Conservation (phyloP, 2,797 vertebrate genomes). For the Saxicola maurus region DNA sequence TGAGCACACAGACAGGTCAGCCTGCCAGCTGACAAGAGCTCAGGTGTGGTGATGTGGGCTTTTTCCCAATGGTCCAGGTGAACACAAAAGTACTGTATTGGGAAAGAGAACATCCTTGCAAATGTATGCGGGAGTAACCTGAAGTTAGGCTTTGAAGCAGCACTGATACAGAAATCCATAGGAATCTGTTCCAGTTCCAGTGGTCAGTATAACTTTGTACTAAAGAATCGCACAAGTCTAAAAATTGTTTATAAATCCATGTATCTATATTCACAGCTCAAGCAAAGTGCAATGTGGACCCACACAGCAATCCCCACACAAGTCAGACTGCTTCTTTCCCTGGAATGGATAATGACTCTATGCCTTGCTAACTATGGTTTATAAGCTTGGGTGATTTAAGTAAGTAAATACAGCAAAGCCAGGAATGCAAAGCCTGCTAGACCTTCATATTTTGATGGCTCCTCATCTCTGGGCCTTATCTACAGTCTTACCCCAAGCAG, state of each 20-base stretch:
- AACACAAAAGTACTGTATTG: not conserved
- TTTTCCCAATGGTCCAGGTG: not conserved
- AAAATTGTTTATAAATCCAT: not conserved
- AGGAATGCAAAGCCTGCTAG: constrained; percentile 72
- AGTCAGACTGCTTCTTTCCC: not conserved
- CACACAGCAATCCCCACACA: not conserved
- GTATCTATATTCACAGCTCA: not conserved
- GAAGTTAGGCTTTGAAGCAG: not conserved
- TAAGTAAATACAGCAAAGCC: constrained; percentile 53
- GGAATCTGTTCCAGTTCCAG: not conserved
- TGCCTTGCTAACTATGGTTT: not conserved
- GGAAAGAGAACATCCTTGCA: not conserved
- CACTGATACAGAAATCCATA: not conserved
- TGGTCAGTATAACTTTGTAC: not conserved
- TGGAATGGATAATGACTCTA: not conserved
- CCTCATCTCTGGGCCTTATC: constrained; percentile 74
- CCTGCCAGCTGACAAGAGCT: not conserved
- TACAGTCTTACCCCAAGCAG: constrained; percentile 52
- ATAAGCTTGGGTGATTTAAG: constrained; percentile 10
- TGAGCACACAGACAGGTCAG: not conserved
- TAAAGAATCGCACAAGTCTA: rapidly evolving
- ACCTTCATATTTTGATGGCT: constrained; percentile 72
- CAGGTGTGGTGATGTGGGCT: not conserved
- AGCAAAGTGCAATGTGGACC: rapidly evolving
- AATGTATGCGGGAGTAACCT: rapidly evolving